Conservation (phyloP, 2,888 invertebrate genomes). For the Harpagoxenus sublaevis region DNA sequence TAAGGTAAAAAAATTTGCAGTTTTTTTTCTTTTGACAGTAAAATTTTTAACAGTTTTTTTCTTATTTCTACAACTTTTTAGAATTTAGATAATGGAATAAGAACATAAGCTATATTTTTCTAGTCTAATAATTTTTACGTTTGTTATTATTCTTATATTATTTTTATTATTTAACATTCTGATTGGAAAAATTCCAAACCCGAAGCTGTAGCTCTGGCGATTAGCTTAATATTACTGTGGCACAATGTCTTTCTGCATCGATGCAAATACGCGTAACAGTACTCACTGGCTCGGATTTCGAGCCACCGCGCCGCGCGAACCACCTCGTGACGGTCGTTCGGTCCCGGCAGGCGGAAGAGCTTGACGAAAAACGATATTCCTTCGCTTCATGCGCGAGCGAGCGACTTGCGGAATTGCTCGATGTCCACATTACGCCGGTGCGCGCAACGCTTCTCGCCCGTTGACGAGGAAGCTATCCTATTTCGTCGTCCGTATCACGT, state of each 20-base stretch:
- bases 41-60: background rate
- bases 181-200: background rate
- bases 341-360: conserved; percentile 65
- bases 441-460: conserved; percentile 58
- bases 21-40: background rate
- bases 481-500: conserved; percentile 71
- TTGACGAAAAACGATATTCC: conserved; percentile 74
- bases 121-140: background rate
- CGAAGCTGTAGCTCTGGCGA: background rate
- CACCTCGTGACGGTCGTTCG: background rate
- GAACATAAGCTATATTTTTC: background rate
- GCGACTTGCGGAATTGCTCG: conserved; percentile 68
- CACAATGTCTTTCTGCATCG: background rate
- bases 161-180: background rate
- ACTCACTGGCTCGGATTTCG: conserved; percentile 49
- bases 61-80: background rate
- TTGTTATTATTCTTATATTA: background rate
- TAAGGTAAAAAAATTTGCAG: too few relatives aligned
- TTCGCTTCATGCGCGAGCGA: conserved; percentile 68
- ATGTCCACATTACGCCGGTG: conserved; percentile 58
- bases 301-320: conserved; percentile 19
- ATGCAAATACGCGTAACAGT: conserved; percentile 31
- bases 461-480: conserved; percentile 70
- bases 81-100: background rate
- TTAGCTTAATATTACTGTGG: background rate